A percentile compares a stretch with the other conserved stretches of the same genome.
phyloP scores from a whole-genome alignment of 2,113 vertebrate species.

The Tetrax tetrax region DNA sequence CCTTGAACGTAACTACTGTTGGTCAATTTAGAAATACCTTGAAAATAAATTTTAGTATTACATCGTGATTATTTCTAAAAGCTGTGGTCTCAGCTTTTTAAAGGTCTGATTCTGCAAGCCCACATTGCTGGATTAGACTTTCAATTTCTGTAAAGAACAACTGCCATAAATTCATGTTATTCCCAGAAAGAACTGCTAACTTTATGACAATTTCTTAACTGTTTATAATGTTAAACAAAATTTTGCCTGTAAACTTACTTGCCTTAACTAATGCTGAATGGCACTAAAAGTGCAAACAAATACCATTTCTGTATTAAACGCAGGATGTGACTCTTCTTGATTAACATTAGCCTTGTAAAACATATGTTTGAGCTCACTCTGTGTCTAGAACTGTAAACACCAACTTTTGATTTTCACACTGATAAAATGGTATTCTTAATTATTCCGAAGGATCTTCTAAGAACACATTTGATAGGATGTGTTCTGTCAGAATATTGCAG shows the following conservation, averaged over 20 bases:
- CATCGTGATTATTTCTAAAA: neutral
- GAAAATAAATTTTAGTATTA: neutral
- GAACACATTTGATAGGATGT: neutral
- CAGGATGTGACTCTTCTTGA: neutral
- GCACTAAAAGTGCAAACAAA: neutral
- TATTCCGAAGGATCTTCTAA: neutral
- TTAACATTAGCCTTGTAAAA: neutral
- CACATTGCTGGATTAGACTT: neutral
- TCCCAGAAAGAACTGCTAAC: neutral
- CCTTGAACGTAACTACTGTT: neutral
- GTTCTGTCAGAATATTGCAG: neutral
- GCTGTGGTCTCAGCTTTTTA: neutral
- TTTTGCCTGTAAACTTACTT: neutral
- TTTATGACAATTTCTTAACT: neutral
- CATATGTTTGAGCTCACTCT: neutral
- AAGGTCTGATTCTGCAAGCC: neutral
- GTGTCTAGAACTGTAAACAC: neutral
- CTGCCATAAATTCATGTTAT: neutral
- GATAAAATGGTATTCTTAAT: conserved; percentile 13
- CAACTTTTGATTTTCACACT: neutral
- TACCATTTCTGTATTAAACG: neutral
- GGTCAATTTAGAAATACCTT: neutral
- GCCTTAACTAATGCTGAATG: conserved; percentile 6
- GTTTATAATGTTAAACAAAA: neutral
- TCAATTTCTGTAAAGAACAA: neutral